Evolutionary conservation across 2,888 invertebrate genomes (phyloP), one percentile per base, ranked within the genome.

Genomic region (Drosophila barbarae): DNA sequence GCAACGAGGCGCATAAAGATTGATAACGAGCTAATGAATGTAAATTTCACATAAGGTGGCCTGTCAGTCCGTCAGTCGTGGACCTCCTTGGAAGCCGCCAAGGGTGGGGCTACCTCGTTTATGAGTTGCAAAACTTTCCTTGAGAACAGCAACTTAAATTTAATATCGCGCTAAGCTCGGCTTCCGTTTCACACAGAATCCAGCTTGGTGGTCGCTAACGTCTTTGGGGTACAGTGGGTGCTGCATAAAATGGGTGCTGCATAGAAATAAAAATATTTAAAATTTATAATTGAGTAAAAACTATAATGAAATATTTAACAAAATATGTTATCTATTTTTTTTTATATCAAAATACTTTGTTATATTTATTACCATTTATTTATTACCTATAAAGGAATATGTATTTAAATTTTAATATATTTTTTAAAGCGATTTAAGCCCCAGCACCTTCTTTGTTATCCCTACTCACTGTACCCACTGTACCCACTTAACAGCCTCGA

Each of bases 1-100:
- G 54, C 57, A 71, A 49, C 67, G 53, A 61, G 65, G 55, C 69
- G 79, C 83, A 79, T 74, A 71, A 85, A 87, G 86, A 87, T 87
- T 87, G 86, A 87, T 87, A 87, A 83, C 85, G 84, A 76, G 66
- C 75, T 86, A 87, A 87, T 87, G 87, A 87, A 87, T 87, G 87
- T 86, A 85, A 86, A 87, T 86, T 87, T 85, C 80, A 84, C 85
- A 85, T 42, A n/a, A 42, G 74, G 71, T 66, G 49, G 65, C 74
- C 60, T 67, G 56, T 44, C 52, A 55, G 52, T 57, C 58, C 41
- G 23, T 60, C 60, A 65, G 67, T 69, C 65, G 49, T 32, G 26
- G 34, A 41, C 47, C 63, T 61, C 53, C 32, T 51, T 44, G 26
- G 32, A 4, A 26, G 26, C 42, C 42, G 6, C 26, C 3, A 10